These are phyloP conservation scores for Pogonomyrmex barbatus DNA, from an alignment of 1,140 invertebrate species.

Conservation along the genomic window DNA sequence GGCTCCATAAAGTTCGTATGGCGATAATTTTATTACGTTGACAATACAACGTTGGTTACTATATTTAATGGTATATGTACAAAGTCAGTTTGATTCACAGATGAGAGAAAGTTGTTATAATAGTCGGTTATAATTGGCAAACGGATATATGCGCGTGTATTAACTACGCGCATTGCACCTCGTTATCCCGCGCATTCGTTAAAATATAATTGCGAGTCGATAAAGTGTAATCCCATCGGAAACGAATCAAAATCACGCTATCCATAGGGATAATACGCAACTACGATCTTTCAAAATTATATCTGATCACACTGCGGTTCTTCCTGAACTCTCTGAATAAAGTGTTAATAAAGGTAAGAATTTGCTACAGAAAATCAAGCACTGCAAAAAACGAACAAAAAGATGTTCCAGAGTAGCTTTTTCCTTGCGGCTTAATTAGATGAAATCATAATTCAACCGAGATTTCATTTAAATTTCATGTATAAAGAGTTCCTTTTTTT, in stretches of 20 bases:
- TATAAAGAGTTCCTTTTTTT: constrained; percentile 10
- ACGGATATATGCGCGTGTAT: not conserved
- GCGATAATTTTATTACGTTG: constrained; percentile 23
- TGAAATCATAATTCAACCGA: constrained; percentile 65
- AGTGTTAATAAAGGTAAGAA: constrained; percentile 69
- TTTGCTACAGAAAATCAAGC: constrained; percentile 19
- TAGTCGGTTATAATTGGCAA: constrained; percentile 59
- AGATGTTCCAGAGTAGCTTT: constrained; percentile 20
- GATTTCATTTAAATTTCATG: constrained; percentile 45
- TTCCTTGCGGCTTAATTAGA: constrained; percentile 70
- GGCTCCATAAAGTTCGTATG: constrained; percentile 37
- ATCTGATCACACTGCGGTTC: constrained; percentile 26
- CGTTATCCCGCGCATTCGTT: constrained; percentile 55
- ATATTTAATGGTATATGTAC: constrained; percentile 44
- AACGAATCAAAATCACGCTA: not conserved
- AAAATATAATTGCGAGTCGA: constrained; percentile 7
- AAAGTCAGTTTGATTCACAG: constrained; percentile 48
- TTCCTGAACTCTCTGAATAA: constrained; percentile 48
- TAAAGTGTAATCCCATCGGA: constrained; percentile 37
- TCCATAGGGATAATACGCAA: not conserved
- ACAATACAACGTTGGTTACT: constrained; percentile 37
- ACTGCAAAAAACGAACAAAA: constrained; percentile 7
- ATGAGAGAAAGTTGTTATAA: constrained; percentile 19
- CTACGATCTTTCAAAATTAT: constrained; percentile 63
- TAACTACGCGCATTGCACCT: constrained; percentile 31